Percentiles rank a stretch among this genome's conserved stretches.
Evolutionary conservation across 2,113 vertebrate species (phyloP).

Genomic region (Brienomyrus longianalis): DNA sequence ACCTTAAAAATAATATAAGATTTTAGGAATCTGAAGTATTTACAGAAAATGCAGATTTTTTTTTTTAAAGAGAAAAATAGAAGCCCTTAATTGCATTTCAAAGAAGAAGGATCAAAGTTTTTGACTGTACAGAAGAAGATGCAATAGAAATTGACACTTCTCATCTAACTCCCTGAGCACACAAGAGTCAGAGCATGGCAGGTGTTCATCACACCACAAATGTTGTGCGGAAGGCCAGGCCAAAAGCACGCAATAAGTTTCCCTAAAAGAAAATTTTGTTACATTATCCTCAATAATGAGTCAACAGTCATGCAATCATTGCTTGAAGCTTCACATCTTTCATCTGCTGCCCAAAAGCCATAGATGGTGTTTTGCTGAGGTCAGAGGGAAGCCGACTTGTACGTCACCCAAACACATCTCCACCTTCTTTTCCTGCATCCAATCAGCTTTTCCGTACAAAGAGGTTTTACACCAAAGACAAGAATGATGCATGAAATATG

Average conservation of each 20-base stretch:
- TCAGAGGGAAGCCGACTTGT: background rate
- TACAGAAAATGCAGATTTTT: background rate
- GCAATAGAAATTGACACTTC: constrained; percentile 24
- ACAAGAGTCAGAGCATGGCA: constrained; percentile 18
- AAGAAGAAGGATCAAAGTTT: background rate
- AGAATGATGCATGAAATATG: background rate
- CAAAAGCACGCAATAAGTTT: background rate
- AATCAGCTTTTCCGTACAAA: background rate
- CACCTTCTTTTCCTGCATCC: background rate
- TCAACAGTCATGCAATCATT: background rate
- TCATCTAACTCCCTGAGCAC: constrained; percentile 41
- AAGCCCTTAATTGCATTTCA: background rate
- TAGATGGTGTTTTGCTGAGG: background rate
- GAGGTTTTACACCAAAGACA: background rate
- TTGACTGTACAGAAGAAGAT: background rate
- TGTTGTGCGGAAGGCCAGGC: background rate
- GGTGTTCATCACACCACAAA: constrained; percentile 30
- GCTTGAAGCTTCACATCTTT: background rate
- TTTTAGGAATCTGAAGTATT: background rate
- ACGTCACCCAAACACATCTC: background rate
- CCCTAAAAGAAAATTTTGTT: background rate
- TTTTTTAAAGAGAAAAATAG: background rate
- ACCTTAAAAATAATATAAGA: background rate
- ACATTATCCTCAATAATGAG: background rate
- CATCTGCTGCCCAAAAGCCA: background rate